Percentiles rank a stretch among this genome's conserved stretches.
Conservation (phyloP, 2,113 vertebrate species). For the Calyptomena viridis region DNA sequence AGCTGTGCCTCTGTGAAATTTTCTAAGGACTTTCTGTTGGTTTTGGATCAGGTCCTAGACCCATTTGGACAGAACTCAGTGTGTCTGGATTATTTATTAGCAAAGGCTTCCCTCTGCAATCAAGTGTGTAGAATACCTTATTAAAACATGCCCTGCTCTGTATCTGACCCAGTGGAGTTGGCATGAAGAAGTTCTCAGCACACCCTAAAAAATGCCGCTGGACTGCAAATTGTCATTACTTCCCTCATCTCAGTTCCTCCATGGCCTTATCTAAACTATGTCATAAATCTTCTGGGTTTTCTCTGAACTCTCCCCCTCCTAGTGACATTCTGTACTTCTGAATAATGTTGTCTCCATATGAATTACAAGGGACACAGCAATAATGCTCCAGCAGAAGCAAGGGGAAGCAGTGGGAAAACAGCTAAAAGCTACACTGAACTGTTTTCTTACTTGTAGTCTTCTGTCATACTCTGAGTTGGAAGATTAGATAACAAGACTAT, state of each 20-base stretch:
- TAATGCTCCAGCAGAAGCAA: slow-evolving; percentile 3
- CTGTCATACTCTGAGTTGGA: slow-evolving; percentile 18
- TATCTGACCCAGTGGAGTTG: neutral
- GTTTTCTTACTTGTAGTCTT: slow-evolving; percentile 47
- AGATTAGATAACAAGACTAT: slow-evolving; percentile 55
- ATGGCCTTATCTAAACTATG: slow-evolving; percentile 46
- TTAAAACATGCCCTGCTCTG: neutral
- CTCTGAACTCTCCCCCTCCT: slow-evolving; percentile 34
- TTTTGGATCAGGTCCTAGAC: slow-evolving; percentile 28
- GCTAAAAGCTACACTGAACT: slow-evolving; percentile 48
- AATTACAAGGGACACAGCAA: slow-evolving; percentile 25
- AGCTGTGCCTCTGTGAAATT: neutral
- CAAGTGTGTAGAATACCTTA: neutral
- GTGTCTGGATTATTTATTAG: neutral
- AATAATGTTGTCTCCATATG: slow-evolving; percentile 43
- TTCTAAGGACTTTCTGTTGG: neutral
- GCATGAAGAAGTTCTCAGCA: slow-evolving; percentile 10
- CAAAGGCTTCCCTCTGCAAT: neutral
- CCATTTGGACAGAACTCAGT: neutral
- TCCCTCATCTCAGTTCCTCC: neutral
- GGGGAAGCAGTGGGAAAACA: slow-evolving; percentile 37
- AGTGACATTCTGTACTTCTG: slow-evolving; percentile 38
- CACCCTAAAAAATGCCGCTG: neutral
- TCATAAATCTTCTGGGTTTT: slow-evolving; percentile 58
- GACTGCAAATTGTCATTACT: neutral